A percentile compares a stretch with the other conserved stretches of the same genome.
Conservation (phyloP, 35 echinoderm and acorn worm genomes). For the Ophiothrix spiculata region DNA sequence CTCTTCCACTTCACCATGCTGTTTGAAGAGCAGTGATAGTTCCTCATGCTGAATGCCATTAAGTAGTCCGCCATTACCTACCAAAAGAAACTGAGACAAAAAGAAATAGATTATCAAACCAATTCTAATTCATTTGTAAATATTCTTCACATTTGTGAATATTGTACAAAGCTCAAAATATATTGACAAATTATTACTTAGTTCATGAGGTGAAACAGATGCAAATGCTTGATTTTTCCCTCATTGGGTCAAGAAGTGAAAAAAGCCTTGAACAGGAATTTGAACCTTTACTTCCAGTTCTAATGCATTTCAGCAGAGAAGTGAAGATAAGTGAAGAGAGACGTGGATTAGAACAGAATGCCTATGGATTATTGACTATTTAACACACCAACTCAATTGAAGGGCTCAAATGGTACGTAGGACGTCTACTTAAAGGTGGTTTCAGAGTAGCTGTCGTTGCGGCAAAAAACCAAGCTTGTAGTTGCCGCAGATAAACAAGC, state of each 20-base stretch:
- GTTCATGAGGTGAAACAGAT: background rate
- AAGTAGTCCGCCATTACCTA: constrained; percentile 59
- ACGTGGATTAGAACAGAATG: too few species aligned
- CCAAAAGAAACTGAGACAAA: constrained; percentile 32
- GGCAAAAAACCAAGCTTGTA: too few species aligned
- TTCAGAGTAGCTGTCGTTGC: too few species aligned
- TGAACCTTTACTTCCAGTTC: too few species aligned
- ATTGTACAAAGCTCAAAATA: background rate
- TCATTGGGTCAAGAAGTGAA: background rate
- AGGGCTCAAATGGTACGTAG: too few species aligned
- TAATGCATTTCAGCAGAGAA: too few species aligned
- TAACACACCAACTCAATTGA: too few species aligned
- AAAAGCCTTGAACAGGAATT: background rate
- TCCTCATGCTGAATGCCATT: constrained; percentile 51
- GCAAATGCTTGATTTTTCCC: background rate
- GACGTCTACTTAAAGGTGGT: too few species aligned
- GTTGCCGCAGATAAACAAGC: too few species aligned
- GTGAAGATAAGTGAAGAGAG: too few species aligned
- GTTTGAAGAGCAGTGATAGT: constrained; percentile 40
- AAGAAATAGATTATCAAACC: background rate
- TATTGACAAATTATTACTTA: background rate
- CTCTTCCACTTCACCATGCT: constrained; percentile 35
- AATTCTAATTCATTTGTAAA: background rate
- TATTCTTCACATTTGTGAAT: background rate
- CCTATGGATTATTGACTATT: too few species aligned